A percentile compares a stretch with the other conserved stretches of the same genome.
Evolutionary conservation across 2,888 invertebrate genomes (phyloP).

Genomic region (Leptinotarsa juncta): DNA sequence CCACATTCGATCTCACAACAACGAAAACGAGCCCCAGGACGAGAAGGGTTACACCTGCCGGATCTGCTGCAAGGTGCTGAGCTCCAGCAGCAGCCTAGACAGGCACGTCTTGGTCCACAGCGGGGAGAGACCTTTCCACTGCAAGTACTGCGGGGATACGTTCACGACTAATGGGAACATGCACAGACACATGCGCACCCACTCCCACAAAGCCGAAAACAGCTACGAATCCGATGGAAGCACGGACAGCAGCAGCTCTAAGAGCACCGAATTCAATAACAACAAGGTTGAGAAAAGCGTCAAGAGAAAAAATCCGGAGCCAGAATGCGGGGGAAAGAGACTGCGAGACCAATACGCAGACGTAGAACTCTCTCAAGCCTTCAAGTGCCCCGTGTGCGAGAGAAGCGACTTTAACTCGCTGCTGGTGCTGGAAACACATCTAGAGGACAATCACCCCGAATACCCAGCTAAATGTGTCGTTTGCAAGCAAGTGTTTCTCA

Average conservation of each 20-base stretch:
- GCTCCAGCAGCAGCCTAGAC: slow-evolving; percentile 83
- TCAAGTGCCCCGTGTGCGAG: slow-evolving; percentile 74
- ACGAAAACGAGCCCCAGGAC: slow-evolving; percentile 64
- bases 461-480: slow-evolving; percentile 75
- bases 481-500: slow-evolving; percentile 81
- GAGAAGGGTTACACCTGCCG: slow-evolving; percentile 72
- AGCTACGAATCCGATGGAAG: slow-evolving; percentile 74
- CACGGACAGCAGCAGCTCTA: slow-evolving; percentile 63
- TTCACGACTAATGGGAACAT: slow-evolving; percentile 90
- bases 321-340: slow-evolving; percentile 54
- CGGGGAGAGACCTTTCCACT: slow-evolving; percentile 84
- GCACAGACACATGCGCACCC: slow-evolving; percentile 85
- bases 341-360: slow-evolving; percentile 49
- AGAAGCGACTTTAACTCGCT: slow-evolving; percentile 72
- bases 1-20: slow-evolving; percentile 76
- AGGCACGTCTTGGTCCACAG: slow-evolving; percentile 84
- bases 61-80: slow-evolving; percentile 77
- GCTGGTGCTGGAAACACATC: slow-evolving; percentile 72
- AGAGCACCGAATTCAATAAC: slow-evolving; percentile 63
- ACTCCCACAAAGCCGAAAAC: slow-evolving; percentile 67
- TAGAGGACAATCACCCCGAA: slow-evolving; percentile 76
- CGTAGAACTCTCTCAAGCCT: slow-evolving; percentile 52
- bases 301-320: slow-evolving; percentile 62
- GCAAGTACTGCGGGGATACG: slow-evolving; percentile 81
- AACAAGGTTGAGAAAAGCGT: slow-evolving; percentile 61